Conservation (phyloP, 2,797 vertebrate genomes). For the Pangasius larnaudii region DNA sequence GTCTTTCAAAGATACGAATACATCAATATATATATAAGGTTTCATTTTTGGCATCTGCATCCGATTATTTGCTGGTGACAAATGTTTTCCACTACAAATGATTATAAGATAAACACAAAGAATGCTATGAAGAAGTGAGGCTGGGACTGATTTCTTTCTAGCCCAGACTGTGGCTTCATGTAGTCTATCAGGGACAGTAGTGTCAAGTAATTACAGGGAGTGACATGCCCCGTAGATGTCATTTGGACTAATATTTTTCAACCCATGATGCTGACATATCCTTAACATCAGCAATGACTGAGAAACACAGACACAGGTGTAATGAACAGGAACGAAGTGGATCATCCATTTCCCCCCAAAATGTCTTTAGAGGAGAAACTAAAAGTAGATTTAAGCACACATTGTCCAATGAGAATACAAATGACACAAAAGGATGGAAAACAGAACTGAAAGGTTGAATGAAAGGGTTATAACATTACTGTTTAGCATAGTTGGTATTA, state of each 20-base stretch:
- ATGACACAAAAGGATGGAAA: neutral
- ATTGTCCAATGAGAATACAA: neutral
- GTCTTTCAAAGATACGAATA: neutral
- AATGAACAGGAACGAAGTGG: neutral
- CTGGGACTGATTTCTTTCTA: neutral
- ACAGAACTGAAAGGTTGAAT: neutral
- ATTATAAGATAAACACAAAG: neutral
- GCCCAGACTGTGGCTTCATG: neutral
- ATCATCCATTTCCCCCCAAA: neutral
- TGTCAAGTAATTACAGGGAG: neutral
- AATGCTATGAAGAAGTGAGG: neutral
- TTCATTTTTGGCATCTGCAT: neutral
- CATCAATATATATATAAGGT: neutral
- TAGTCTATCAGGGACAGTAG: neutral
- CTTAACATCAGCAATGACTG: neutral
- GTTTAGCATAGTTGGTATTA: neutral
- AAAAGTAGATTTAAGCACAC: neutral
- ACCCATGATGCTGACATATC: neutral
- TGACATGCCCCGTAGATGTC: neutral
- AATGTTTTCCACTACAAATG: neutral
- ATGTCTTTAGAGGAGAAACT: neutral
- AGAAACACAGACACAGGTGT: neutral
- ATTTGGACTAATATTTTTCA: neutral
- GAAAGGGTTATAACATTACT: neutral
- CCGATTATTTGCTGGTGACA: neutral